phyloP scores from a whole-genome alignment of 2,113 vertebrate genomes.

The Clinocottus analis region DNA sequence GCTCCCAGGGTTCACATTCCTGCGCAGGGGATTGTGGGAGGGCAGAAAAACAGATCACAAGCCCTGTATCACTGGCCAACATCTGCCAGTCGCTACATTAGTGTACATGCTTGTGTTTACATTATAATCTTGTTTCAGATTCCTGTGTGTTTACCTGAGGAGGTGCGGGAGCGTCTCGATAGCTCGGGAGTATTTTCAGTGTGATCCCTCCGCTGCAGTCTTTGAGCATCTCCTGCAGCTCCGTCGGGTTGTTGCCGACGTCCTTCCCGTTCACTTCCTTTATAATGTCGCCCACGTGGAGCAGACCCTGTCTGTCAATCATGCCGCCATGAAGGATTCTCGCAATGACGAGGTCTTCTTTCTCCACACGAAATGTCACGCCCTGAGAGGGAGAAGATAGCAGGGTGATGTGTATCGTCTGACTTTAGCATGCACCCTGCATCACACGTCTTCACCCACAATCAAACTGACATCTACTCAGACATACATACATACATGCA shows the following conservation, averaged over 20 bases:
- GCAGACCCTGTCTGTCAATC: constrained; percentile 97
- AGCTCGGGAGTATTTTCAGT: constrained; percentile 97
- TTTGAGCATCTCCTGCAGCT: constrained; percentile 95
- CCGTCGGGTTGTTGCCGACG: constrained; percentile 95
- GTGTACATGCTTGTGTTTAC: constrained; percentile 16
- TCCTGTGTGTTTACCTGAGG: constrained; percentile 86
- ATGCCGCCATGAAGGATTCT: constrained; percentile 96
- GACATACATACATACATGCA: neutral
- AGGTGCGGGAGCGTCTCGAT: constrained; percentile 90
- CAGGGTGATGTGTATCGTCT: neutral
- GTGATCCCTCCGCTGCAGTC: constrained; percentile 95
- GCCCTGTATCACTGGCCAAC: constrained; percentile 38
- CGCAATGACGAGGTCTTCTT: constrained; percentile 94
- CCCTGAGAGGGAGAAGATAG: constrained; percentile 83
- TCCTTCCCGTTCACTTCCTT: constrained; percentile 98
- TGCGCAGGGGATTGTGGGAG: constrained; percentile 71
- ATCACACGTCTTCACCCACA: neutral
- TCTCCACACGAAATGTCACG: constrained; percentile 96
- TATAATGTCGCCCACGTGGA: constrained; percentile 97
- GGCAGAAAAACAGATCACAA: constrained; percentile 43
- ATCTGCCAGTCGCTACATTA: constrained; percentile 51
- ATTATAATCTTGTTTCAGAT: neutral
- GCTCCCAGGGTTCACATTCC: constrained; percentile 71
- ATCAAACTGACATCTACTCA: constrained; percentile 3
- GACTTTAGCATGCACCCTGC: neutral